Conservation (phyloP, 2,113 vertebrate genomes). For the Malaclemys terrapin region DNA sequence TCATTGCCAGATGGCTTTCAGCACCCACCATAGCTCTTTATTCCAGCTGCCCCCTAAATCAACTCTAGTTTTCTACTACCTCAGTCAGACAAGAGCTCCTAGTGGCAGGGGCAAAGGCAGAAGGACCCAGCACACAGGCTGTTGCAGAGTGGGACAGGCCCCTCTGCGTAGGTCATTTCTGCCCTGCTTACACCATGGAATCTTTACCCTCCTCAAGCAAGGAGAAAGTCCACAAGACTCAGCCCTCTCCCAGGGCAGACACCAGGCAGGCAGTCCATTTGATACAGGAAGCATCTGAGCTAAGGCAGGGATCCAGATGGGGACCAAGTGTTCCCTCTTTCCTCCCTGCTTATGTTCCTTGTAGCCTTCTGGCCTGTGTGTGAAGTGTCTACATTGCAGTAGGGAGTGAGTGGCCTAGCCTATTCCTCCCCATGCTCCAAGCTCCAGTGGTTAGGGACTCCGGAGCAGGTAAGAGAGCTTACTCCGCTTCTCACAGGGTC, state of each 20-base stretch:
- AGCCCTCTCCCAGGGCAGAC: not conserved
- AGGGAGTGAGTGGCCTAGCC: rapidly evolving
- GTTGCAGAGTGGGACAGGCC: not conserved
- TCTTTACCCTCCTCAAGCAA: not conserved
- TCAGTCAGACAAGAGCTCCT: not conserved
- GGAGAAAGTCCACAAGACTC: not conserved
- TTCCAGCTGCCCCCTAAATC: rapidly evolving
- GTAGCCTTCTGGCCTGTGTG: not conserved
- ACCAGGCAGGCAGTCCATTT: not conserved
- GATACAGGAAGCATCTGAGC: not conserved
- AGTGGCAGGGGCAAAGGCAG: too few species aligned
- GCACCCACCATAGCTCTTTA: not conserved
- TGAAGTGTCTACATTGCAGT: not conserved
- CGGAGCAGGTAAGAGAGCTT: not conserved
- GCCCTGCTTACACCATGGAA: rapidly evolving
- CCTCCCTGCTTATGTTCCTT: not conserved
- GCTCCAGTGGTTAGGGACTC: not conserved
- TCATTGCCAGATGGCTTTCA: not conserved
- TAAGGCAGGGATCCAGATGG: not conserved
- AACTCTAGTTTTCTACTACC: not conserved
- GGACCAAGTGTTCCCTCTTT: not conserved
- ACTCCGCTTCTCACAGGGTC: rapidly evolving
- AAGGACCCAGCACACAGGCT: rapidly evolving
- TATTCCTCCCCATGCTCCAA: not conserved
- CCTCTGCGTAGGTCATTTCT: rapidly evolving